phyloP scores from a whole-genome alignment of 2,797 vertebrate species.

The Sphaeramia orbicularis region DNA sequence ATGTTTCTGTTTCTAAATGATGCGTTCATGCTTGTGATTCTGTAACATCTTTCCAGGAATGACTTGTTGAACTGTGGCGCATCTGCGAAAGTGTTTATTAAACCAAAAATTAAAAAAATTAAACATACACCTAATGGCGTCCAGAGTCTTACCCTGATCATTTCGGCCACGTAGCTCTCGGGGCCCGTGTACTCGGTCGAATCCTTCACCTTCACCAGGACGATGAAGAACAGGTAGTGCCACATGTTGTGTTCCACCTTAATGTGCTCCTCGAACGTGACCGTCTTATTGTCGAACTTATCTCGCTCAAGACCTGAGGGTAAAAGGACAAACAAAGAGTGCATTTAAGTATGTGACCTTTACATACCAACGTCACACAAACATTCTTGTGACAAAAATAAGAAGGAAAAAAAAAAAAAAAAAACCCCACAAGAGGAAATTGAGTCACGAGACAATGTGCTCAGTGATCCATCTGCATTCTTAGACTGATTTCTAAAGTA shows the following conservation, averaged over 20 bases:
- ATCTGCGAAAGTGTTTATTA: too few species aligned
- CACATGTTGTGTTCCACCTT: constrained; percentile 99
- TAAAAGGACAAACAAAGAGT: constrained; percentile 4
- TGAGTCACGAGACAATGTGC: constrained; percentile 24
- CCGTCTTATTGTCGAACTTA: constrained; percentile 99
- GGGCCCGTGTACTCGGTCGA: constrained; percentile 98
- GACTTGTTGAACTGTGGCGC: too few species aligned
- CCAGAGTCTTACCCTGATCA: constrained; percentile 92
- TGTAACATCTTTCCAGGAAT: too few species aligned
- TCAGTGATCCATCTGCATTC: not conserved
- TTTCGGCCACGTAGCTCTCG: constrained; percentile 98
- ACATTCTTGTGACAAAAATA: constrained; percentile 50
- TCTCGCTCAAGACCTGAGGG: constrained; percentile 94
- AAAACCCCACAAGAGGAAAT: constrained; percentile 45
- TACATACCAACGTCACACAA: constrained; percentile 22
- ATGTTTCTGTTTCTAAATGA: too few species aligned
- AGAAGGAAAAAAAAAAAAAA: constrained; percentile 21
- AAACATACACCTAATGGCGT: too few species aligned
- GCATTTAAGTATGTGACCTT: not conserved
- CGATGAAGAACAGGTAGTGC: constrained; percentile 98
- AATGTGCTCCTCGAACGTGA: constrained; percentile 98
- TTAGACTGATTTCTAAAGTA: constrained; percentile 1
- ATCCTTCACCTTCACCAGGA: constrained; percentile 97
- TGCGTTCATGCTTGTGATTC: too few species aligned
- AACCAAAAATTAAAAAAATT: too few species aligned